Evolutionary conservation across 2,797 vertebrate species (phyloP).

Genomic region (Cephalopachus bancanus): DNA sequence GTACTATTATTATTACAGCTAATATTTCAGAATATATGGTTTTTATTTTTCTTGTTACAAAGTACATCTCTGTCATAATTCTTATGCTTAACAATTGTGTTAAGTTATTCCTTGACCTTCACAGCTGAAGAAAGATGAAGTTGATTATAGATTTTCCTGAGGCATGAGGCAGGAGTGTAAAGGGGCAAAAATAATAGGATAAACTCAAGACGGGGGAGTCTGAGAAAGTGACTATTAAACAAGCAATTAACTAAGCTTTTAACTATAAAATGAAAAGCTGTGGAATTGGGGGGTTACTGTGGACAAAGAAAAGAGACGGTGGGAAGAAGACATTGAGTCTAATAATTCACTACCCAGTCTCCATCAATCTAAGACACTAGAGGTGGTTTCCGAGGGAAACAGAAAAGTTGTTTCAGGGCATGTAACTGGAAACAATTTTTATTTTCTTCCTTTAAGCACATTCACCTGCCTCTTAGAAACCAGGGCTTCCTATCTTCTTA

Average conservation of each 20-base stretch:
- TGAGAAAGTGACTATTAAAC: not conserved
- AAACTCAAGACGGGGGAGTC: not conserved
- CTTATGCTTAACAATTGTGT: not conserved
- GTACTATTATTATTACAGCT: not conserved
- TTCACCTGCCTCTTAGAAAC: not conserved
- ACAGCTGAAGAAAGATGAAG: not conserved
- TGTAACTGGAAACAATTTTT: not conserved
- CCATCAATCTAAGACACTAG: fast-evolving
- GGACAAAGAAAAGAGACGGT: not conserved
- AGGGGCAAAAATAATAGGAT: too few relatives aligned
- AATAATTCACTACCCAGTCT: not conserved
- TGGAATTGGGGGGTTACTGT: not conserved
- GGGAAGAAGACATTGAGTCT: not conserved
- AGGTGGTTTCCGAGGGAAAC: not conserved
- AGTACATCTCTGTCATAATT: conserved; percentile 14
- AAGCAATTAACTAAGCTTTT: not conserved
- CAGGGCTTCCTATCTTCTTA: not conserved
- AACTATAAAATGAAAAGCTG: not conserved
- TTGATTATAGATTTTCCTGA: not conserved
- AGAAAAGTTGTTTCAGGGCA: not conserved
- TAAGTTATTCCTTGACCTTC: not conserved
- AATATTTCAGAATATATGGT: not conserved
- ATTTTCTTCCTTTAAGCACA: not conserved
- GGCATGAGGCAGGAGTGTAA: not conserved
- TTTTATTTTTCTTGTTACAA: not conserved